Evolutionary conservation across 2,888 invertebrate genomes (phyloP).

Genomic region (Drosophila koepferae): DNA sequence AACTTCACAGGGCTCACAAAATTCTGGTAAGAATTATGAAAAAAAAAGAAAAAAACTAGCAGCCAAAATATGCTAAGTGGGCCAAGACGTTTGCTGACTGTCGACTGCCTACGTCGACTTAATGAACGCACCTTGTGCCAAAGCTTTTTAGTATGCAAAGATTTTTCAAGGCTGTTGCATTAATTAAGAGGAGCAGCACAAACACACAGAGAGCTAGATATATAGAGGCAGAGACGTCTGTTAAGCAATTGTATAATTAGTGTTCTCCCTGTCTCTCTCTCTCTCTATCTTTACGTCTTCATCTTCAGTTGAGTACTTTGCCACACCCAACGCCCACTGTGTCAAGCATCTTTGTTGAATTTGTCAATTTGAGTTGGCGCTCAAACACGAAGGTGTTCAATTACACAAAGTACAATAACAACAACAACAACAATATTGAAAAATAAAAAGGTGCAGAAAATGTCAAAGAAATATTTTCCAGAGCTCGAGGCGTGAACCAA

Average conservation of each 20-base stretch:
- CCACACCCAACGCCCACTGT: conserved; percentile 48
- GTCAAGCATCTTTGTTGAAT: conserved; percentile 33
- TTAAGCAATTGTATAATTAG: conserved; percentile 62
- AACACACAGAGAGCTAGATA: conserved; percentile 4
- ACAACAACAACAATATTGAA: background rate
- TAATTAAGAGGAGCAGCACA: conserved; percentile 59
- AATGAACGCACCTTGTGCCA: conserved; percentile 66
- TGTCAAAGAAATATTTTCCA: conserved; percentile 48
- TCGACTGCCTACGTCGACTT: conserved; percentile 39
- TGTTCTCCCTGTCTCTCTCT: conserved; percentile 14
- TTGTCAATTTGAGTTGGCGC: conserved; percentile 61
- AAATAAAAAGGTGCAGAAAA: conserved; percentile 26
- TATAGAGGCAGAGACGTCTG: conserved; percentile 11
- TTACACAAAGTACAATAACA: conserved; percentile 60
- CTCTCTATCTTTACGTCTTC: background rate
- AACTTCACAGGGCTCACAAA: conserved; percentile 46
- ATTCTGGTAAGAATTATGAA: conserved; percentile 23
- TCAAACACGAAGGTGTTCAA: conserved; percentile 69
- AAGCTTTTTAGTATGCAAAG: conserved; percentile 72
- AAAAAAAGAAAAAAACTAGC: conserved; percentile 26
- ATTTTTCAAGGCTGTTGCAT: conserved; percentile 67
- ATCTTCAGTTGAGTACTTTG: conserved; percentile 23
- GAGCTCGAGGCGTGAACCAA: conserved; percentile 28
- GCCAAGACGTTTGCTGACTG: conserved; percentile 24
- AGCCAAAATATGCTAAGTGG: conserved; percentile 51